Evolutionary conservation across 2,888 invertebrate species (phyloP), one percentile per base, ranked within the genome.

Genomic region (Orthonevra nobilis): DNA sequence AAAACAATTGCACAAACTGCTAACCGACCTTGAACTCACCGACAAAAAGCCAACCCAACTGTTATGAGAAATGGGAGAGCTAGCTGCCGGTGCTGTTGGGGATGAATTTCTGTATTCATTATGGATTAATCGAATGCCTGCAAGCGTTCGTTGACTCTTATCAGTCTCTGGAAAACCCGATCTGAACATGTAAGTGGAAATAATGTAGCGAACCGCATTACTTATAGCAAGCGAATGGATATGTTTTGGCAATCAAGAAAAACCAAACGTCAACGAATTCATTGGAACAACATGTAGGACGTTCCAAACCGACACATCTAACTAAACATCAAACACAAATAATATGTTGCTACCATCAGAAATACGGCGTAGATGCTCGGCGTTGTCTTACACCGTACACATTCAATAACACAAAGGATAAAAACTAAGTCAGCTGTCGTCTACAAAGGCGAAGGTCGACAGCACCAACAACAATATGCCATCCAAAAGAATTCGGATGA

Each of bases 11-110:
- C 19, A 36, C 7, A 28, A 72, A 28, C 34, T 61, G 9, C 44
- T 81, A 7, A 32, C 32, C 1, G 36, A 61, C 12, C 17, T 72
- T 10, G 23, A 34, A 3, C 15, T 60, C 1, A 54, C 44, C 3
- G 52, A 61, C 46, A 61, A 48, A 30, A 68, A 36, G 32, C 68
- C 68, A 36, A 34, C 68, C 2, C 61, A 74, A 14, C 48, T 81
- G 26, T 48, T 75, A 6, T 19, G 77, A 1, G 68, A 68, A n/a
- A 48, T 68, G 58, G 36, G 19, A 12, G 9, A 46, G 9, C 46
- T 68, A 1, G 42, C 46, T 0, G 26, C 26, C 5, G 36, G 3
- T 1, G 66, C 50, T 15, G 54, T 81, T 9, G 42, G 64, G 3
- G 32, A 44, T 9, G 63, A 73, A 0, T 56, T 64, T 58, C 46